A percentile compares a stretch with the other conserved stretches of the same genome.
phyloP scores from a whole-genome alignment of 2,113 vertebrate species.

The Halichoeres trimaculatus region DNA sequence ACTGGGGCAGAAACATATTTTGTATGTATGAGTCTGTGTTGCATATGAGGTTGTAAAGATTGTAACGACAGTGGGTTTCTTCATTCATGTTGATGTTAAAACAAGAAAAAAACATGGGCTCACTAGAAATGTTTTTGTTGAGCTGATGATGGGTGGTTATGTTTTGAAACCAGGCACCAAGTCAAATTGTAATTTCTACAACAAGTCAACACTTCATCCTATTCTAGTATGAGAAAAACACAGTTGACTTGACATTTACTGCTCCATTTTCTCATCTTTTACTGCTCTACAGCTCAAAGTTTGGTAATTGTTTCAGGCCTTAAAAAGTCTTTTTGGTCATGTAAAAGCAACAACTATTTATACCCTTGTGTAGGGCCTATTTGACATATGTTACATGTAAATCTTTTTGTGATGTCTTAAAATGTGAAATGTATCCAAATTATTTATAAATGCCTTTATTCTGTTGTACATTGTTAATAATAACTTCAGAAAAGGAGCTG shows the following conservation, averaged over 20 bases:
- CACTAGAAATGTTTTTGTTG: neutral
- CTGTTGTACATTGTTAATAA: conserved; percentile 75
- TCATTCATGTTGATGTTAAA: conserved; percentile 14
- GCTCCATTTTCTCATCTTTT: conserved; percentile 10
- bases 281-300: conserved; percentile 30
- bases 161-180: conserved; percentile 31
- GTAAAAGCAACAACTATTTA: conserved; percentile 79
- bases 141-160: neutral
- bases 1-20: conserved; percentile 23
- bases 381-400: conserved; percentile 68
- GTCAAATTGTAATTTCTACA: conserved; percentile 8
- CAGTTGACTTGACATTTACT: conserved; percentile 6
- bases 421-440: conserved; percentile 80
- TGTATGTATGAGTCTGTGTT: conserved; percentile 4
- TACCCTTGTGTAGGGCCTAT: conserved; percentile 58
- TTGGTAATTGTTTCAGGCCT: conserved; percentile 58
- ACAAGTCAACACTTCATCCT: conserved; percentile 7
- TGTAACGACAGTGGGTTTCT: conserved; percentile 26
- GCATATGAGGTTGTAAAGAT: conserved; percentile 20
- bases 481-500: conserved; percentile 64
- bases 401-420: conserved; percentile 71
- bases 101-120: neutral
- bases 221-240: neutral
- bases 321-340: conserved; percentile 64
- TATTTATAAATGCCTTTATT: conserved; percentile 83